Base-by-base conservation (phyloP, 2,888 invertebrate genomes). In the Gari tellinella region DNA sequence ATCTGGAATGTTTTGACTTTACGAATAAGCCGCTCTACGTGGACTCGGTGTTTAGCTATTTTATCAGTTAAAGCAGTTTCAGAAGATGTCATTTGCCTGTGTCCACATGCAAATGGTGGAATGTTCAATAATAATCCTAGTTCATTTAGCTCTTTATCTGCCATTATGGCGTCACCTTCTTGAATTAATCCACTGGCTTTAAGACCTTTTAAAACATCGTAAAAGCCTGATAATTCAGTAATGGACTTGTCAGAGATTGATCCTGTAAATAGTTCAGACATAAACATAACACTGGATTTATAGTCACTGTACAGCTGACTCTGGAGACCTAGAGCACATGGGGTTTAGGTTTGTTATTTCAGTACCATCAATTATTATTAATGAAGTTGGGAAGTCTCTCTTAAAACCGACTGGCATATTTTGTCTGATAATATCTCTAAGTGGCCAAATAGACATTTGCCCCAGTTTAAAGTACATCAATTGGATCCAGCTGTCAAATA, bases 301-400 rank as follows among this genome's bases (percentile, higher is more conserved):
- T 66, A 66, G 17, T 69, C 63, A 43, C 55, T 53, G 23, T 63
- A 63, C 7, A 64, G 37, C 68, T 68, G 68, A 19, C 67, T 61
- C 25, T 74, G 61, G 8, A 45, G 15, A 14, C n/a, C 15, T 15
- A 74, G 17, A 25, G 75, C 38, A 43, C 37, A 46, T 45, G 70
- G 75, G 19, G 31, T 26, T 26, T 67, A 52, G 26, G 55, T 75
- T 49, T 62, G n/a, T 69, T 5, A 66, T 48, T 52, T 75, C 70
- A 26, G 69, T 70, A 15, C 62, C 52, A 58, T 75, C 75, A 57
- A 70, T 66, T 10, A 75, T 75, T 7, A 51, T 21, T n/a, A 70
- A 15, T 8, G 66, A 45, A 21, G 48, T 75, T 17, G 70, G 66
- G 62, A 66, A 75, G 43, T 75, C 62, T n/a, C 37, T 46, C 40